Base-by-base conservation (phyloP, 2,797 vertebrate species). In the Naso thynnoides region DNA sequence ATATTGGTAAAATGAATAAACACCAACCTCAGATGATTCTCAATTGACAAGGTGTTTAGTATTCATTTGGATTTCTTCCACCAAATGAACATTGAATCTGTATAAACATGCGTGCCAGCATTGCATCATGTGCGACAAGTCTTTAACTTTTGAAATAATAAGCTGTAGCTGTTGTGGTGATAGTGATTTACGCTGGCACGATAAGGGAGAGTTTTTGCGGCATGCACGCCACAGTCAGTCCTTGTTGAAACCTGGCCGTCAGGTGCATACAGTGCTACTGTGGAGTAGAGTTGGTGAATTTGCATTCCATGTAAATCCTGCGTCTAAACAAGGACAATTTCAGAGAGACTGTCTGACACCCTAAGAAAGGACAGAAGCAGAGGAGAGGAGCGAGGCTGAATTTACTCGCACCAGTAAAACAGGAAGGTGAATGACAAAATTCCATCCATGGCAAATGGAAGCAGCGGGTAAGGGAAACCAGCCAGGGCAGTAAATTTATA, bases 1-100 rank as follows among this genome's bases (percentile, higher is more conserved):
- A 86, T 75, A 82, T 76, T 78, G 56, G 77, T 81, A 84, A 84
- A n/a, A 88, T 88, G 82, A 90, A 89, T 76, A 85, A 87, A 86
- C 78, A 72, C 49, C 61, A 72, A 70, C 55, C 64, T 70, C 62
- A 41, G 56, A 82, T 77, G 83, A 84, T 79, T 88, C 78, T 82
- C 73, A 84, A 70, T 79, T 73, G 70, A 65, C 45, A 29, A 67
- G 67, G 79, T 72, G 60, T 70, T 88, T 52, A 73, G 74, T 62
- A 73, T 88, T 87, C 76, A 73, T 87, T 86, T 84, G 70, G 76
- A 81, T 60, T 55, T 42, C 55, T 74, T 83, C 73, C 57, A 63
- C n/a, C n/a, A 21, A 57, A 61, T 58, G 57, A 69, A 69, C 70
- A 68, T 67, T 39, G 58, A 55, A 70, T 70, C 15, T 53, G 48